Conservation (phyloP, 2,888 invertebrate genomes). For the Epistrophella euchroma region DNA sequence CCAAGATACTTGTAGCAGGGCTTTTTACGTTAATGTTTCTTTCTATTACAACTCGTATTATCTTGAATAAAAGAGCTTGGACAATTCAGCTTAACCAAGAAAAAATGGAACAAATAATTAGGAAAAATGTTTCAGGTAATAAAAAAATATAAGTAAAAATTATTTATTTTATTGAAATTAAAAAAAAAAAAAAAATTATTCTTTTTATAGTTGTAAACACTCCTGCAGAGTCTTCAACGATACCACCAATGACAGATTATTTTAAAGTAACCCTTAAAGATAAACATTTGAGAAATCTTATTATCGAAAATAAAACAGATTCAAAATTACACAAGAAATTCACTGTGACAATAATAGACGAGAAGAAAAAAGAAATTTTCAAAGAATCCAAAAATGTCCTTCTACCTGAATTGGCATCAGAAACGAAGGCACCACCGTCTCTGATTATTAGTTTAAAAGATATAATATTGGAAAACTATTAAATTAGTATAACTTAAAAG, state of each 20-base stretch:
- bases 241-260: constrained; percentile 7
- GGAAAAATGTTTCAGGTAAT: not conserved
- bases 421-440: constrained; percentile 80
- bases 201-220: not conserved
- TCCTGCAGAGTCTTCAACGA: not conserved
- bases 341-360: constrained; percentile 68
- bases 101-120: not conserved
- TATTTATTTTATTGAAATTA: not conserved
- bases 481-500: not conserved
- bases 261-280: constrained; percentile 30
- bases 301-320: not conserved
- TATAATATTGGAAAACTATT: constrained; percentile 60
- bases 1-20: not conserved
- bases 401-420: constrained; percentile 76
- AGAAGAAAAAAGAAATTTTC: constrained; percentile 76
- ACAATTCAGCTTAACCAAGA: not conserved
- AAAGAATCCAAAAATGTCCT: constrained; percentile 77
- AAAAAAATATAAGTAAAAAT: not conserved
- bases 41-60: constrained; percentile 28
- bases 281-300: not conserved
- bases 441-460: constrained; percentile 78
- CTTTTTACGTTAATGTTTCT: constrained; percentile 27
- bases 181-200: too few relatives aligned
- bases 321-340: constrained; percentile 36
- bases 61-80: constrained; percentile 27